Conservation (phyloP, 2,888 invertebrate species). For the Gryllus longicercus region DNA sequence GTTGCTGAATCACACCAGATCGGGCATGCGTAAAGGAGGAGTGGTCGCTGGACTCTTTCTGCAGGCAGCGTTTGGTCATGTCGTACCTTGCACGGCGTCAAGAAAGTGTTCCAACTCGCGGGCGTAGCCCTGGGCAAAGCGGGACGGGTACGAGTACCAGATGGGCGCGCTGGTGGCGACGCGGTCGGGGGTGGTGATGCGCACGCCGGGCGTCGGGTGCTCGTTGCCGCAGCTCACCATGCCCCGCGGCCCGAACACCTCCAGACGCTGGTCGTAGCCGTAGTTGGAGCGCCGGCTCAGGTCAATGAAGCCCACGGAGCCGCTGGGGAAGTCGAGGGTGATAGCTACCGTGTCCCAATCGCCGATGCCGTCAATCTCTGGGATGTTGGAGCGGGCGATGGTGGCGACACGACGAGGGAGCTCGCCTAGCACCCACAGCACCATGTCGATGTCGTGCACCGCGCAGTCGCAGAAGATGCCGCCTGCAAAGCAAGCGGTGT, state of each 20-base stretch:
- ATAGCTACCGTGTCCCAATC: constrained; percentile 64
- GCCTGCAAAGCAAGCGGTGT: constrained; percentile 46
- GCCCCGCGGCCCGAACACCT: constrained; percentile 61
- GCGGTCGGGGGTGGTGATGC: constrained; percentile 47
- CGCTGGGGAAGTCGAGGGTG: constrained; percentile 59
- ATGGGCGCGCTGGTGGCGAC: constrained; percentile 53
- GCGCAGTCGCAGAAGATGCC: constrained; percentile 67
- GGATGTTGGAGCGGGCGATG: constrained; percentile 54
- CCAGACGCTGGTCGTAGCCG: constrained; percentile 67
- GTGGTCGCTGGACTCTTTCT: no score
- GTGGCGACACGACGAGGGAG: constrained; percentile 57
- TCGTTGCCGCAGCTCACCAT: constrained; percentile 56
- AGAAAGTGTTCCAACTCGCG: constrained; percentile 60
- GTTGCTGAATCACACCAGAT: no score
- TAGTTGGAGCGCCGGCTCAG: constrained; percentile 59
- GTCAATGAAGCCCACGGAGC: constrained; percentile 61
- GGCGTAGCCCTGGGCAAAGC: constrained; percentile 54
- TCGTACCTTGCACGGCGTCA: constrained; percentile 53
- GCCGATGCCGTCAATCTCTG: constrained; percentile 57
- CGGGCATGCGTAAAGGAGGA: no score
- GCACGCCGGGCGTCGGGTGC: constrained; percentile 52
- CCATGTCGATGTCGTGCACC: constrained; percentile 66
- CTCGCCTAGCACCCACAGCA: constrained; percentile 62
- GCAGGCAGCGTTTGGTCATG: no score
- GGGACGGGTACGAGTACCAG: constrained; percentile 60